Percentiles rank a stretch among this genome's conserved stretches.
Conservation (phyloP, 2,888 invertebrate species). For the Tribolium freemani region DNA sequence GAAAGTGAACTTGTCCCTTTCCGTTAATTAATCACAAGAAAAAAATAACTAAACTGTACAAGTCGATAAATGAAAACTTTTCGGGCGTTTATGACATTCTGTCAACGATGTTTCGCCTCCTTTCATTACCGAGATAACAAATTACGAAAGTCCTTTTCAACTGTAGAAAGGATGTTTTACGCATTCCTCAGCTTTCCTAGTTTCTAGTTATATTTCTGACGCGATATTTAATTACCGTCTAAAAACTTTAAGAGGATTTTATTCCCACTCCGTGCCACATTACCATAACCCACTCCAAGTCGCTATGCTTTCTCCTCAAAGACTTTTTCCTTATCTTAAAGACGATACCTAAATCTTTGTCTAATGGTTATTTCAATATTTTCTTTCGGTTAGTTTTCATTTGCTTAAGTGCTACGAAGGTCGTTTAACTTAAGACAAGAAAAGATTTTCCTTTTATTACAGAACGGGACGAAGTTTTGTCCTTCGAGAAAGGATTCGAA, state of each 20-base stretch:
- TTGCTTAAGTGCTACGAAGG: neutral
- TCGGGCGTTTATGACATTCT: neutral
- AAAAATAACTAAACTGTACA: neutral
- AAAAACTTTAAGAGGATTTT: constrained; percentile 28
- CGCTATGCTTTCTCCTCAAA: neutral
- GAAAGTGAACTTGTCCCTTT: neutral
- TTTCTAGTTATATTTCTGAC: constrained; percentile 15
- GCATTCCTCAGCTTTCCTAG: constrained; percentile 14
- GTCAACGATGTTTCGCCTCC: neutral
- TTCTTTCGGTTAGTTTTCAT: neutral
- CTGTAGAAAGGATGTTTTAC: neutral
- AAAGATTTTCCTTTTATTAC: neutral
- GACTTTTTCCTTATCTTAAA: constrained; percentile 16
- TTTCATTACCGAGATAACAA: neutral
- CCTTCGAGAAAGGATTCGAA: neutral
- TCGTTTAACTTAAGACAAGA: neutral
- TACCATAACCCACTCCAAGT: constrained; percentile 14
- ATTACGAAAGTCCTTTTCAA: constrained; percentile 12
- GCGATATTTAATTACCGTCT: constrained; percentile 13
- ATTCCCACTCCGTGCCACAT: constrained; percentile 6
- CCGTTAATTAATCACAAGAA: neutral
- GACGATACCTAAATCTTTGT: neutral
- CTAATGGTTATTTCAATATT: constrained; percentile 8
- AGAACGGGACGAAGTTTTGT: neutral
- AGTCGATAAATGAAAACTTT: neutral